A percentile compares a stretch with the other conserved stretches of the same genome.
These are phyloP conservation scores for Lamproptera curius DNA, from an alignment of 2,888 invertebrate genomes.

Conservation along the genomic window DNA sequence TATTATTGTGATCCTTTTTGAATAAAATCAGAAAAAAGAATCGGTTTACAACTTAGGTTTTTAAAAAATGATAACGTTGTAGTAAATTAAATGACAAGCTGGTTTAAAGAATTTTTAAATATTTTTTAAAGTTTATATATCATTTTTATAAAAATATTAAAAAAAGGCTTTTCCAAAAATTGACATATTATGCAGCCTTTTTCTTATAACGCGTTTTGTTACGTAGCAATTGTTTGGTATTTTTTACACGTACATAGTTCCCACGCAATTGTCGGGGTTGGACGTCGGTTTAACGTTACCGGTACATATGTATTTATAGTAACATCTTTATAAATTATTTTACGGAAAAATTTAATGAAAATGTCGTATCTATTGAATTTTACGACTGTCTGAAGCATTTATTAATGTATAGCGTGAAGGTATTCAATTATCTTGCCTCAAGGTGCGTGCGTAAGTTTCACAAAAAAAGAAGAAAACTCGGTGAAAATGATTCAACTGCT, in stretches of 20 bases:
- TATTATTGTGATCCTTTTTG: too few relatives aligned
- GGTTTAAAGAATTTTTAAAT: too few relatives aligned
- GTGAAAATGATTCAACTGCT: conserved; percentile 66
- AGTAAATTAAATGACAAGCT: too few relatives aligned
- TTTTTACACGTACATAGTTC: conserved; percentile 67
- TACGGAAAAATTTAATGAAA: conserved; percentile 2
- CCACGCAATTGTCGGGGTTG: conserved; percentile 41
- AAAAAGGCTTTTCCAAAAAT: too few relatives aligned
- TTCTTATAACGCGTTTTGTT: conserved; percentile 36
- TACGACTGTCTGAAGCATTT: conserved; percentile 45
- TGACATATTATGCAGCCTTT: too few relatives aligned
- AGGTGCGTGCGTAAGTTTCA: conserved; percentile 64
- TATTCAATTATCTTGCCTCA: conserved; percentile 56
- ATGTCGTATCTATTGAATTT: background rate
- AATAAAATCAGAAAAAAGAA: too few relatives aligned
- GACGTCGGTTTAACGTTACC: too few relatives aligned
- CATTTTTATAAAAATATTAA: too few relatives aligned
- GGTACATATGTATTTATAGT: conserved; percentile 47
- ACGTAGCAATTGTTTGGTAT: conserved; percentile 57
- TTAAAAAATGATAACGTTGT: too few relatives aligned
- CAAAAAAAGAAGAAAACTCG: conserved; percentile 61
- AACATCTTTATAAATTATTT: conserved; percentile 21
- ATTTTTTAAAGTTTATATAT: too few relatives aligned
- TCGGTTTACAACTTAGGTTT: too few relatives aligned
- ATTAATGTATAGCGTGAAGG: conserved; percentile 66